Evolutionary conservation across 1,140 invertebrate species (phyloP), one percentile per base, ranked within the genome.

Genomic region (Atta colombica): DNA sequence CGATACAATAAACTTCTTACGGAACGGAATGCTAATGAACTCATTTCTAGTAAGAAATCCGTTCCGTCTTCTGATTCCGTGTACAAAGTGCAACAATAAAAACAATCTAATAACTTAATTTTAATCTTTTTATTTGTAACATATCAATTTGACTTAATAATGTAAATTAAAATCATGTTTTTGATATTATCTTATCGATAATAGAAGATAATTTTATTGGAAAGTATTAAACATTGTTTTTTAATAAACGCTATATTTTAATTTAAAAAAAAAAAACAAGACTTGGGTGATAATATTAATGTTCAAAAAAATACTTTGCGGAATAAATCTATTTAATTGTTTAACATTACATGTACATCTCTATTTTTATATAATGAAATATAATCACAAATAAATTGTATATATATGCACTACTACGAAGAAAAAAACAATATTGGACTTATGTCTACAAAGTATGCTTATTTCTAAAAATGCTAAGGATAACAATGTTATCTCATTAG

Each of bases 281-380:
- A 2, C 8, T 77, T 51, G 65, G 35, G 8, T 45, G 2, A 25
- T 14, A 3, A 25, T 80, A 60, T 75, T 45, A 31, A 55, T 28
- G 12, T 16, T 53, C 3, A 16, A 21, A 12, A 66, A 12, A 66
- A 77, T 55, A 2, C 14, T 35, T 87, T 53, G 61, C 31, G 78
- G 71, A 89, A 89, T 69, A 89, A 89, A 82, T 87, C 86, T 90
- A 87, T 90, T 90, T 89, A 71, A 68, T 55, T 89, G 35, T 71
- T 78, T 87, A 84, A 75, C 69, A 63, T 78, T 87, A 78, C 65
- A 75, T 84, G 61, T 89, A 86, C 85, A 89, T 75, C 7, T 55
- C 5, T 28, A 71, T 60, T 78, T 45, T 2, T 78, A 80, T 51
- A 90, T 51, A 90, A 85, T 89, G 65, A 78, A 89, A 58, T 89